These are phyloP conservation scores for Anthopleura xanthogrammica DNA, from an alignment of 92 coral and sea anemone species.

Conservation along the genomic window DNA sequence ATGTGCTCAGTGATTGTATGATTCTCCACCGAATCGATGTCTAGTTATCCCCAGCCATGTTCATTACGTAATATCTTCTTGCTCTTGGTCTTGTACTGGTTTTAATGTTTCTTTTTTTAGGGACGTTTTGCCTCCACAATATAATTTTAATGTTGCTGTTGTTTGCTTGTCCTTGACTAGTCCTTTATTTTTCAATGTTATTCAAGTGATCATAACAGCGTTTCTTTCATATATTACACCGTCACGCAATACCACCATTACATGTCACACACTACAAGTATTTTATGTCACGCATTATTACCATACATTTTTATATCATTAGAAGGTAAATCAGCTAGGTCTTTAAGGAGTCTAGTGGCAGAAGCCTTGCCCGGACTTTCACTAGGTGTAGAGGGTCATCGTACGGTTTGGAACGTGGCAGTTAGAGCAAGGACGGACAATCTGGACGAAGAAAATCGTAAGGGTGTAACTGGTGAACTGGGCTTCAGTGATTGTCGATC, in stretches of 20 bases:
- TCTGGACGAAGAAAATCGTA: constrained; percentile 2
- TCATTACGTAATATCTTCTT: no score
- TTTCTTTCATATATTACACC: not conserved
- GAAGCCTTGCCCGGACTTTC: constrained; percentile 22
- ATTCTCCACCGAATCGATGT: no score
- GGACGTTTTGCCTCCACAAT: no score
- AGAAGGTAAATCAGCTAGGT: not conserved
- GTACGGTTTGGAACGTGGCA: constrained; percentile 5
- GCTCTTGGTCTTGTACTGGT: no score
- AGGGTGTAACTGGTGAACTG: not conserved
- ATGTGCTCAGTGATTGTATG: no score
- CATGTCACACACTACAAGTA: not conserved
- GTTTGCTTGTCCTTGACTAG: no score
- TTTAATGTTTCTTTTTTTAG: no score
- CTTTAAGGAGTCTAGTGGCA: constrained; percentile 6
- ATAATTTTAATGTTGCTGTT: no score
- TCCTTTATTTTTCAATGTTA: no score
- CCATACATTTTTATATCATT: not conserved
- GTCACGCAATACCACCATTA: not conserved
- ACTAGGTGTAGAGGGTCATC: not conserved
- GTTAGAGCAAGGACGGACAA: not conserved
- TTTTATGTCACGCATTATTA: not conserved
- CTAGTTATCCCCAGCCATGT: no score
- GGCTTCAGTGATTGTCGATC: no score
- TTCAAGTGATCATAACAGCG: no score